phyloP scores from a whole-genome alignment of 2,888 invertebrate species.

The Ormyrus thymus region DNA sequence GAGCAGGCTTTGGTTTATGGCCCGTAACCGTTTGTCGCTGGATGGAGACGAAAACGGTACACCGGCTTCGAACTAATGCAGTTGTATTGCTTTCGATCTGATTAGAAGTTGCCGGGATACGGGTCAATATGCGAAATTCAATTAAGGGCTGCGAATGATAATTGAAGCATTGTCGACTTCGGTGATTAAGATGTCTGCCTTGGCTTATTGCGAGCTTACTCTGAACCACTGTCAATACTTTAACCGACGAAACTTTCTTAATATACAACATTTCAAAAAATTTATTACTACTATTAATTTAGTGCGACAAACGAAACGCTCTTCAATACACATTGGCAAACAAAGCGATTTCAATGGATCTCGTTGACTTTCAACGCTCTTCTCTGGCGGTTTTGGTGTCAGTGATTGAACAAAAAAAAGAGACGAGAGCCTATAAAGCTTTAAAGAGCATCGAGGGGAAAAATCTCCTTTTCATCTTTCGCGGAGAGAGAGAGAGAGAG shows the following conservation, averaged over 20 bases:
- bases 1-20: slow-evolving; percentile 11
- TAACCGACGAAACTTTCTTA: too few species aligned
- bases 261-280: too few species aligned
- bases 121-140: slow-evolving; percentile 19
- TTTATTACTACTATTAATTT: too few species aligned
- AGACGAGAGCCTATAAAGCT: background rate
- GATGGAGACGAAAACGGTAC: background rate
- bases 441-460: slow-evolving; percentile 7
- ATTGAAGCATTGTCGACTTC: background rate
- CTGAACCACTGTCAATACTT: too few species aligned
- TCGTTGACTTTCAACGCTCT: slow-evolving; percentile 17
- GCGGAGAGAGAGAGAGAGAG: background rate
- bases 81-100: slow-evolving; percentile 24
- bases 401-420: background rate
- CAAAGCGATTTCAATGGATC: background rate
- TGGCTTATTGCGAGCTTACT: too few species aligned
- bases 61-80: slow-evolving; percentile 2
- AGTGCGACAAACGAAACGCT: too few species aligned
- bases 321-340: slow-evolving; percentile 2
- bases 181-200: too few species aligned
- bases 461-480: slow-evolving; percentile 52
- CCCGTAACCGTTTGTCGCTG: background rate
- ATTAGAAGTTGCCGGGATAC: slow-evolving; percentile 26
- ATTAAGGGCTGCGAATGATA: slow-evolving; percentile 9
- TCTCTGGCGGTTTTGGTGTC: background rate